Percentiles rank a stretch among this genome's conserved stretches.
These are phyloP conservation scores for Hephaestus fuliginosus DNA, from an alignment of 2,797 vertebrate genomes.

Conservation along the genomic window DNA sequence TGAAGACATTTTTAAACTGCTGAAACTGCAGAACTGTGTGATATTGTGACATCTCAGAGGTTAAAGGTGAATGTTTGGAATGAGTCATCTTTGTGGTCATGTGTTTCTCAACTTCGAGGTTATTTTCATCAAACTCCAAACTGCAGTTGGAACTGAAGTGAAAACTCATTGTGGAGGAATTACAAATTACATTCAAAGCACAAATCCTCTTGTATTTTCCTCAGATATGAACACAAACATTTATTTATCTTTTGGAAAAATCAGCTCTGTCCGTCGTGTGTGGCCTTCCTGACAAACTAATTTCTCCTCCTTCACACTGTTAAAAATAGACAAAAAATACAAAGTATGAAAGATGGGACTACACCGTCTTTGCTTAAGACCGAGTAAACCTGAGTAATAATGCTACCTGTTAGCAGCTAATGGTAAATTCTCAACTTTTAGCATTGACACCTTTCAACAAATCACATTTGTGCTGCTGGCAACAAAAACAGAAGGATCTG, in stretches of 20 bases:
- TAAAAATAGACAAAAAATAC: slow-evolving; percentile 12
- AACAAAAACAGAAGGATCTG: too few species aligned
- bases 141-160: not conserved
- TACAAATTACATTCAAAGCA: not conserved
- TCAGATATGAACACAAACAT: not conserved
- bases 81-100: too few species aligned
- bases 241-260: slow-evolving; percentile 82
- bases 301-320: slow-evolving; percentile 77
- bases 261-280: slow-evolving; percentile 73
- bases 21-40: too few species aligned
- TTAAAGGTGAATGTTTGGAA: not conserved
- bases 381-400: not conserved
- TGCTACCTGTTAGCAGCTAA: not conserved
- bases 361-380: not conserved
- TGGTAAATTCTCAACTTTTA: too few species aligned
- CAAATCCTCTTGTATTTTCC: not conserved
- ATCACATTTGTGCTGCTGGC: too few species aligned
- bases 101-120: too few species aligned
- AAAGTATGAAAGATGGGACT: not conserved
- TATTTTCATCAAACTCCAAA: not conserved
- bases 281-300: slow-evolving; percentile 78
- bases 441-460: too few species aligned
- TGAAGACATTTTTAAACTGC: not conserved
- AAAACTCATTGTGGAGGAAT: slow-evolving; percentile 11
- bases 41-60: not conserved